These are phyloP conservation scores for Muscicapa comitata DNA, from an alignment of 2,797 vertebrate genomes.

Conservation along the genomic window DNA sequence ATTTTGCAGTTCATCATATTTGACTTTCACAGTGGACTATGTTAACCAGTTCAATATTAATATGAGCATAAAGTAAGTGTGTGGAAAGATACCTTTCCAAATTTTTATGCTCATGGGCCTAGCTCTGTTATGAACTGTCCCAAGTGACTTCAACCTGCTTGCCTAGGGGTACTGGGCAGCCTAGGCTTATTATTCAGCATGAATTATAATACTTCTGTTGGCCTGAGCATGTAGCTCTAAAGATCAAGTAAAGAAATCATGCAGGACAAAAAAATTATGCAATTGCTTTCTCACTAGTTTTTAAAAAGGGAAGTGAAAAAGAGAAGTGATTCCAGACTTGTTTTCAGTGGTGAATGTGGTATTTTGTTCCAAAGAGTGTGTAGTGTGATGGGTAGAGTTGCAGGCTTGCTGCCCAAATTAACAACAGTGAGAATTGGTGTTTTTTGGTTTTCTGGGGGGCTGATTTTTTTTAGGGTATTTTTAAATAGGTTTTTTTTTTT, in stretches of 20 bases:
- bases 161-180: neutral
- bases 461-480: neutral
- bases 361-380: neutral
- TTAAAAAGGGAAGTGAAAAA: conserved; percentile 13
- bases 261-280: neutral
- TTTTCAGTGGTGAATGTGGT: neutral
- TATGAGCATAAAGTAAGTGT: neutral
- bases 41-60: neutral
- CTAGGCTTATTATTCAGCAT: neutral
- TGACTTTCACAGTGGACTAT: neutral
- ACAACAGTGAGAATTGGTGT: neutral
- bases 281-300: neutral
- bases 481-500: neutral
- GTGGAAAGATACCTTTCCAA: neutral
- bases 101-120: neutral
- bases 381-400: neutral
- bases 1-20: neutral
- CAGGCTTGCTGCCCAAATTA: neutral
- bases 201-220: neutral
- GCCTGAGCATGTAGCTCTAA: neutral
- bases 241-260: neutral
- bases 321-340: conserved; percentile 2
- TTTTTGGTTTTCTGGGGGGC: accelerated
- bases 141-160: neutral
- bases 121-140: neutral